Percentiles rank a stretch among this genome's conserved stretches.
These are phyloP conservation scores for Drosophila meridionalis DNA, from an alignment of 2,888 invertebrate species.

Conservation along the genomic window DNA sequence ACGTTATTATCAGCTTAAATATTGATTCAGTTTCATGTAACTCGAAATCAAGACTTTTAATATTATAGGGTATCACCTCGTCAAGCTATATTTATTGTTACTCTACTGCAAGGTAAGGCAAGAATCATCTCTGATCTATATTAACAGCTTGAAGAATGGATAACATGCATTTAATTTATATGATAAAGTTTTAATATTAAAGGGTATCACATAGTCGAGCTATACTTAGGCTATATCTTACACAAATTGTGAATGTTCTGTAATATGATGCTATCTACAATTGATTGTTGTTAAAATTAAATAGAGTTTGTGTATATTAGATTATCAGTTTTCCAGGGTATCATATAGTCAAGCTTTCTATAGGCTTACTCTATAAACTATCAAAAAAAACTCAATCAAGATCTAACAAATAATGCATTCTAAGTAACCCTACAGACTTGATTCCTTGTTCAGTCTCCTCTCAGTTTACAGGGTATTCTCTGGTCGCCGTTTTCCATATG, in stretches of 20 bases:
- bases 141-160: neutral
- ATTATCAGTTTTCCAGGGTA: neutral
- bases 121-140: neutral
- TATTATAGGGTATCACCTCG: neutral
- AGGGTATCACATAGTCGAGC: no score
- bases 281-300: no score
- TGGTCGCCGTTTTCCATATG: neutral
- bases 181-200: neutral
- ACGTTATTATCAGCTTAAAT: neutral
- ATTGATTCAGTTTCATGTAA: neutral
- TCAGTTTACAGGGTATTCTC: slow-evolving; percentile 9
- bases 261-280: no score
- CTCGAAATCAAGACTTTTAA: neutral
- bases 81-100: neutral
- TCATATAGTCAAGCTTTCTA: neutral
- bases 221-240: no score
- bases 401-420: neutral
- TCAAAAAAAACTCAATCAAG: no score
- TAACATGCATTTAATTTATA: neutral
- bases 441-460: neutral
- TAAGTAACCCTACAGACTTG: no score
- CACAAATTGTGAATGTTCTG: no score
- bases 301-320: no score
- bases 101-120: no score
- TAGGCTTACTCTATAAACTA: neutral